Percentiles rank a stretch among this genome's conserved stretches.
phyloP scores from a whole-genome alignment of 2,888 invertebrate species.

The Apamea monoglypha region DNA sequence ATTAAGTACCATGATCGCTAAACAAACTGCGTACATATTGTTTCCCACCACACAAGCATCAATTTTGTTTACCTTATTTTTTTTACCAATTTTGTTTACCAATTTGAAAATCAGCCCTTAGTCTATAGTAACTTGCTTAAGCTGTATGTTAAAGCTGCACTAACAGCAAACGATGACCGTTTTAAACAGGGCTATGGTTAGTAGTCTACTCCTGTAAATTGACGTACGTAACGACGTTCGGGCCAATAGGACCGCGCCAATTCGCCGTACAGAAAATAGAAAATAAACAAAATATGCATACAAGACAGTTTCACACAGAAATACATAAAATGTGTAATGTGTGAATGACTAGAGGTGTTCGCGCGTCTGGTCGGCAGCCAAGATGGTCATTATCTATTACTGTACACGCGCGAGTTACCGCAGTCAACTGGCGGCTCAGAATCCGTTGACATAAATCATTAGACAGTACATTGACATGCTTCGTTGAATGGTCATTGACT shows the following conservation, averaged over 20 bases:
- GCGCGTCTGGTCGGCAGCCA: conserved; percentile 58
- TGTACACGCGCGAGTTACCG: conserved; percentile 36
- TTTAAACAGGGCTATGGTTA: conserved; percentile 3
- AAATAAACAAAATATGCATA: conserved; percentile 32
- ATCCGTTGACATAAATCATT: conserved; percentile 40
- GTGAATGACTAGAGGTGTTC: conserved; percentile 20
- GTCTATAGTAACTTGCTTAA: not conserved
- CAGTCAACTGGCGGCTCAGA: conserved; percentile 20
- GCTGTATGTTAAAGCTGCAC: not conserved
- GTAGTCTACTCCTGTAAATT: not conserved
- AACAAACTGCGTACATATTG: not conserved
- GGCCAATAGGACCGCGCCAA: not conserved
- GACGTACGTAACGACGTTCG: not conserved
- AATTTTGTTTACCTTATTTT: not conserved
- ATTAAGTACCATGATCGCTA: not conserved
- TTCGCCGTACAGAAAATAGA: conserved; percentile 28
- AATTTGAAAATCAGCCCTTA: not conserved
- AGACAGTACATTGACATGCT: conserved; percentile 56
- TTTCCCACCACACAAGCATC: not conserved
- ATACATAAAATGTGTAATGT: conserved; percentile 38
- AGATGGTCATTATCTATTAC: conserved; percentile 59
- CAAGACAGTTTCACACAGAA: conserved; percentile 30
- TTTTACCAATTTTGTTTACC: not conserved
- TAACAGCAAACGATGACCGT: not conserved
- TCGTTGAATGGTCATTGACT: conserved; percentile 53